Conservation (phyloP, 35 echinoderm and acorn worm species). For the Heliocidaris erythrogramma region DNA sequence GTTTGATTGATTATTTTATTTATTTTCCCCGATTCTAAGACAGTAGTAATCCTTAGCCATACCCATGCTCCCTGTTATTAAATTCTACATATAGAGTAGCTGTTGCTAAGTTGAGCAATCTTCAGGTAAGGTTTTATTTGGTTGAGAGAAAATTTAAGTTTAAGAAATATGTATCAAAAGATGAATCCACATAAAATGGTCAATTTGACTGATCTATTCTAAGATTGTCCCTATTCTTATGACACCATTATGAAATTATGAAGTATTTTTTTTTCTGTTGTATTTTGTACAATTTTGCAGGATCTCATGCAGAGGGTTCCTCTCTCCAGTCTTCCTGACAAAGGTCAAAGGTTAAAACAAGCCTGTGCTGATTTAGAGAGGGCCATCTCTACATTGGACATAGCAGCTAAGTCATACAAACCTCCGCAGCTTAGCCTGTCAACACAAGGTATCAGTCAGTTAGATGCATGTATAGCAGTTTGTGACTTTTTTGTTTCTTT, state of each 20-base stretch:
- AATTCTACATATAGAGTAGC: too few relatives aligned
- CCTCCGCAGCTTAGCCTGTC: neutral
- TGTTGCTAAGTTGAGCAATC: too few relatives aligned
- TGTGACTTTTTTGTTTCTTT: too few relatives aligned
- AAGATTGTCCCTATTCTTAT: too few relatives aligned
- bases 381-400: constrained; percentile 5
- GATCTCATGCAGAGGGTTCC: constrained; percentile 61
- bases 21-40: neutral
- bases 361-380: neutral
- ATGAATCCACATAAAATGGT: too few relatives aligned
- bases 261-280: neutral
- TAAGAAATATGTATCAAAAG: too few relatives aligned
- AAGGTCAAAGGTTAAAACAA: constrained; percentile 56
- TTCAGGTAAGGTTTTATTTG: too few relatives aligned
- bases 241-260: neutral
- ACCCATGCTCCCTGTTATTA: too few relatives aligned
- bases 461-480: too few relatives aligned
- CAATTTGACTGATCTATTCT: too few relatives aligned
- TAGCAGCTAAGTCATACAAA: neutral
- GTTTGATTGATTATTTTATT: neutral
- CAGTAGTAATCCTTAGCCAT: neutral
- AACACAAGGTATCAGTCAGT: neutral
- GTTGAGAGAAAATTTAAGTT: too few relatives aligned
- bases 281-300: constrained; percentile 54
- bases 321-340: constrained; percentile 74